These are phyloP conservation scores for Drosophila saltans DNA, from an alignment of 1,140 invertebrate species.

Conservation along the genomic window DNA sequence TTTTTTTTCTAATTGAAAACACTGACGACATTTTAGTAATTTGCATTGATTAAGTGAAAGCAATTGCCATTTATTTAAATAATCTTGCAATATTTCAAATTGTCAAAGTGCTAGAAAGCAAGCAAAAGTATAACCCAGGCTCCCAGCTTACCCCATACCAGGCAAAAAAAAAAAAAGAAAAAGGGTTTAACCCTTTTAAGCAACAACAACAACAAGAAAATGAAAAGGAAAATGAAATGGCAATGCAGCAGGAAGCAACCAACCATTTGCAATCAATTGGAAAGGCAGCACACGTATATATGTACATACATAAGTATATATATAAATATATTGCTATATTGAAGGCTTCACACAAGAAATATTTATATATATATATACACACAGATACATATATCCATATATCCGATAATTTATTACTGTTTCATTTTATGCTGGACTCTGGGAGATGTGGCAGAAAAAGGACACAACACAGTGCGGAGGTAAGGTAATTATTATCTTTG, in stretches of 20 bases:
- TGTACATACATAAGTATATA: background rate
- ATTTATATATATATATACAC: constrained; percentile 10
- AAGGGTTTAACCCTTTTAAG: constrained; percentile 64
- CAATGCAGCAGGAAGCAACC: constrained; percentile 38
- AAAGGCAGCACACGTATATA: background rate
- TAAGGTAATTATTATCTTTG: constrained; percentile 70
- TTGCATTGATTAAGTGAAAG: constrained; percentile 22
- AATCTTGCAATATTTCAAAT: constrained; percentile 72
- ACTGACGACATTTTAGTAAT: constrained; percentile 7
- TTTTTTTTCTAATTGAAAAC: constrained; percentile 37
- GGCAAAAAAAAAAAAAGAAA: constrained; percentile 33
- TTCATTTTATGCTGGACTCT: constrained; percentile 24
- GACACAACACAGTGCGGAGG: constrained; percentile 10
- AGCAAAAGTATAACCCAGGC: constrained; percentile 5
- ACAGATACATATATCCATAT: constrained; percentile 23
- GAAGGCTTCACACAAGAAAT: constrained; percentile 9
- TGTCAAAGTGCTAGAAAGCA: constrained; percentile 25
- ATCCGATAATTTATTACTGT: constrained; percentile 65
- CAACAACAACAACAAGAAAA: constrained; percentile 37
- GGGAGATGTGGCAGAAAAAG: background rate
- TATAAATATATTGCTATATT: constrained; percentile 10
- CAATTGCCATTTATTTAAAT: constrained; percentile 65
- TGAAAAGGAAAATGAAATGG: constrained; percentile 39
- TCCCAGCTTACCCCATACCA: background rate
- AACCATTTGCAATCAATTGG: constrained; percentile 65